Percentiles rank a stretch among this genome's conserved stretches.
Conservation (phyloP, 2,113 vertebrate species). For the Saccopteryx bilineata region DNA sequence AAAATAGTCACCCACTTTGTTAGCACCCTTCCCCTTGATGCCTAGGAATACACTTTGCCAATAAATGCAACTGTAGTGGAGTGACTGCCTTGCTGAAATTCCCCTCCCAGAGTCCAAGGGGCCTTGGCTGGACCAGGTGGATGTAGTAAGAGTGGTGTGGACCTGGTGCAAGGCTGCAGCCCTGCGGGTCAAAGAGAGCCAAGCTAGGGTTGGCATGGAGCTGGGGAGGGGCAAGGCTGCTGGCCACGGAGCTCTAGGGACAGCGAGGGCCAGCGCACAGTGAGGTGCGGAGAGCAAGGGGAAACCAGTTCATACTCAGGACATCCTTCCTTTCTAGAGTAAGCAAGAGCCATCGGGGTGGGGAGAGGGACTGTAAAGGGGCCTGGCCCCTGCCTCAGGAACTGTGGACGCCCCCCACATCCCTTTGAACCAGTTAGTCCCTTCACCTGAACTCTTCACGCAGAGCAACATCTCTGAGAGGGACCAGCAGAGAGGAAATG, state of each 20-base stretch:
- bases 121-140: not conserved
- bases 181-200: not conserved
- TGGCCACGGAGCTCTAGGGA: not conserved
- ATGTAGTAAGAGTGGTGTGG: not conserved
- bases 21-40: not conserved
- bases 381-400: not conserved
- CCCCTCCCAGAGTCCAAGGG: not conserved
- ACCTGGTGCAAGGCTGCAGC: not conserved
- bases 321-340: not conserved
- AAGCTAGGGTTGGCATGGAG: not conserved
- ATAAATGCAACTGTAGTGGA: slow-evolving; percentile 67
- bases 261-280: not conserved
- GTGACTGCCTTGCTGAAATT: not conserved
- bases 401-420: not conserved
- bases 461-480: not conserved
- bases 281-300: not conserved
- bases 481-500: not conserved
- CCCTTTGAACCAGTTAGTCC: not conserved
- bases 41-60: slow-evolving; percentile 64
- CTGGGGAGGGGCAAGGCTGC: not conserved
- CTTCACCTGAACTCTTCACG: not conserved
- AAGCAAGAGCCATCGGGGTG: not conserved
- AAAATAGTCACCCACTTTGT: not conserved
- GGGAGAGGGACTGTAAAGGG: not conserved
- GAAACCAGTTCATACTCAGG: not conserved